These are phyloP conservation scores for Unio delphinus DNA, from an alignment of 2,888 invertebrate genomes.

Conservation along the genomic window DNA sequence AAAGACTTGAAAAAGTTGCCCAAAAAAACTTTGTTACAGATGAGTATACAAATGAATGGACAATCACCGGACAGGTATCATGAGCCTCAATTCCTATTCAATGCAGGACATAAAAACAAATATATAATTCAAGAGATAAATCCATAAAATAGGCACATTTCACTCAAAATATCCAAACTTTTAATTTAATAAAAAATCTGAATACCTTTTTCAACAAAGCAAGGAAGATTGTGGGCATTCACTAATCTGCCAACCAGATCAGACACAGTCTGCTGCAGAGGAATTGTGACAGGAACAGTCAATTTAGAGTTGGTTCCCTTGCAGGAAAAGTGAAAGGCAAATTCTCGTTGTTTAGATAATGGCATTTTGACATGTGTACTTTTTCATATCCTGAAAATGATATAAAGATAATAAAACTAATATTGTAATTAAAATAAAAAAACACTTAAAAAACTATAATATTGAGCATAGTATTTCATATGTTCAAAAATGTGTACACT, in stretches of 20 bases:
- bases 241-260: slow-evolving; percentile 81
- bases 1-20: too few species aligned
- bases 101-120: too few species aligned
- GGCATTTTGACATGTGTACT: slow-evolving; percentile 15
- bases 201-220: slow-evolving; percentile 79
- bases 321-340: slow-evolving; percentile 53
- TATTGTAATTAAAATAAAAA: not conserved
- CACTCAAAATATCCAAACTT: not conserved
- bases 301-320: slow-evolving; percentile 49
- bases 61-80: too few species aligned
- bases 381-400: not conserved
- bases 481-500: too few species aligned
- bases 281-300: slow-evolving; percentile 59
- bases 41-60: too few species aligned
- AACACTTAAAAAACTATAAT: too few species aligned
- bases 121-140: not conserved
- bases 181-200: too few species aligned
- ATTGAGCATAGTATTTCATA: too few species aligned
- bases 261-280: slow-evolving; percentile 67
- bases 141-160: not conserved
- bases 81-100: too few species aligned
- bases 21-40: too few species aligned
- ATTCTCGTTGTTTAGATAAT: slow-evolving; percentile 49
- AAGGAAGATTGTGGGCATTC: slow-evolving; percentile 80
- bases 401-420: not conserved